Evolutionary conservation across 2,113 vertebrate genomes (phyloP).

Genomic region (Amazona guildingii): DNA sequence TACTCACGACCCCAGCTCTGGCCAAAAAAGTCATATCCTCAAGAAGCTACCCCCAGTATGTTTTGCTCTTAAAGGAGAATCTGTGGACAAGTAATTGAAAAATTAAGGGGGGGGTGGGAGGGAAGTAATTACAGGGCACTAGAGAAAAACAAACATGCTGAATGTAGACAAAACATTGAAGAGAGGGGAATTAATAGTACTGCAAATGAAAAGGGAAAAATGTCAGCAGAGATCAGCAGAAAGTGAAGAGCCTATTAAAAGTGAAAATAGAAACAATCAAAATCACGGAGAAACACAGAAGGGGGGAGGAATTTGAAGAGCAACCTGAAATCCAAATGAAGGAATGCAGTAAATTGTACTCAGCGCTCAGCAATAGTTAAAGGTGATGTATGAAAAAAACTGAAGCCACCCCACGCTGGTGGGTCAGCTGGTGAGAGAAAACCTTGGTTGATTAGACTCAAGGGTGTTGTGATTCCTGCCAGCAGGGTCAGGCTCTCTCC

Average conservation of each 20-base stretch:
- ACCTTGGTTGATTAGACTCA: background rate
- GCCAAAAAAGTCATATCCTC: background rate
- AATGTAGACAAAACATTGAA: constrained; percentile 55
- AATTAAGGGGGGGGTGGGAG: background rate
- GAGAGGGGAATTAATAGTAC: constrained; percentile 31
- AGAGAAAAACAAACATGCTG: constrained; percentile 36
- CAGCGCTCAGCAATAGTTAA: background rate
- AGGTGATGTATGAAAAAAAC: background rate
- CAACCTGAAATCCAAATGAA: background rate
- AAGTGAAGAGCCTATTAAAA: constrained; percentile 41
- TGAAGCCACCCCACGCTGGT: background rate
- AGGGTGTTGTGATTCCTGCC: background rate
- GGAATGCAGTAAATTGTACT: background rate
- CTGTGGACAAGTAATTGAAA: background rate
- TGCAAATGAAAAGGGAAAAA: constrained; percentile 18
- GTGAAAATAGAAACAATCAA: background rate
- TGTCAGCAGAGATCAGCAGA: constrained; percentile 34
- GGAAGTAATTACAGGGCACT: constrained; percentile 18
- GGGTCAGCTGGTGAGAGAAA: background rate
- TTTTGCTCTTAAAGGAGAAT: background rate
- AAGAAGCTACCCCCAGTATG: background rate
- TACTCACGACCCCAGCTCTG: background rate
- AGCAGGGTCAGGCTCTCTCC: background rate
- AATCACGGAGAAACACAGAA: background rate
- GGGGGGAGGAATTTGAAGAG: background rate